Conservation (phyloP, 2,797 vertebrate species). For the Helicolenus hilgendorfi region DNA sequence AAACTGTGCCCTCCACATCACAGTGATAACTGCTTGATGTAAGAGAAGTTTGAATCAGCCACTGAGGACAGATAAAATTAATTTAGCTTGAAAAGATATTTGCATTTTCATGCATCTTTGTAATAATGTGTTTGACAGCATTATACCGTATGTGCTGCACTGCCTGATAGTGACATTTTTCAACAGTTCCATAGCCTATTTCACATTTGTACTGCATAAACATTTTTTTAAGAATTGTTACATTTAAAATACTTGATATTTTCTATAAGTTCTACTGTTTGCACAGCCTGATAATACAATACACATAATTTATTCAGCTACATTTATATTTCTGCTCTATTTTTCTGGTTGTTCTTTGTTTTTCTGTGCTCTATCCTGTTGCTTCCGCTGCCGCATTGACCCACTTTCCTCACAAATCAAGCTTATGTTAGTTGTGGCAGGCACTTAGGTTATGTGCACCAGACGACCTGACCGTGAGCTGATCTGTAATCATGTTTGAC, state of each 20-base stretch:
- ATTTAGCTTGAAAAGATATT: neutral
- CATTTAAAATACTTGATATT: neutral
- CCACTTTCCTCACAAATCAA: constrained; percentile 11
- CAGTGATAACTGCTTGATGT: neutral
- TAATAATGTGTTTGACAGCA: neutral
- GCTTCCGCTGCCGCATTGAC: constrained; percentile 1
- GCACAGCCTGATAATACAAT: neutral
- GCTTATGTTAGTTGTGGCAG: neutral
- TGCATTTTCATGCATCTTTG: neutral
- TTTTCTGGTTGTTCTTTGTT: neutral
- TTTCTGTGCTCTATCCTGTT: neutral
- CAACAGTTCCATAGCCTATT: neutral
- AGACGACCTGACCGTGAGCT: neutral
- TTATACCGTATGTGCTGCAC: neutral
- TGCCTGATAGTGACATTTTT: neutral
- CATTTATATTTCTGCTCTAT: neutral
- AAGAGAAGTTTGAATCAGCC: neutral
- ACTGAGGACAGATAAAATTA: neutral
- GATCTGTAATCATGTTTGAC: constrained; percentile 2
- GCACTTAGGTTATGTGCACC: neutral
- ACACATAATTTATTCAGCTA: neutral
- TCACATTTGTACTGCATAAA: neutral
- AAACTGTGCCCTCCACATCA: neutral
- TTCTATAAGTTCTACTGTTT: neutral
- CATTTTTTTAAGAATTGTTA: neutral